phyloP scores from a whole-genome alignment of 2,888 invertebrate species.

The Ligdia adustata region DNA sequence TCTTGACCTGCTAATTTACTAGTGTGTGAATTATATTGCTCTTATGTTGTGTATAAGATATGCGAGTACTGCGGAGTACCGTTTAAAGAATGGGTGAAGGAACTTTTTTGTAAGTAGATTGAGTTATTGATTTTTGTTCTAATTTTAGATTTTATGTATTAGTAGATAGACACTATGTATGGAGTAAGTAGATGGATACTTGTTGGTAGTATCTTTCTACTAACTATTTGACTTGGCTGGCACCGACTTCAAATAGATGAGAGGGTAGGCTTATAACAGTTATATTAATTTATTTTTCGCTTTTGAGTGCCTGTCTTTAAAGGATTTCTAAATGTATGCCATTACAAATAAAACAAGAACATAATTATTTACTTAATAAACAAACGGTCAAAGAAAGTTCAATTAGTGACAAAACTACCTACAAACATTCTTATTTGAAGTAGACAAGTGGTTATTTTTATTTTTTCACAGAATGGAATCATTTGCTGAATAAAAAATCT shows the following conservation, averaged over 20 bases:
- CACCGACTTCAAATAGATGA: too few species aligned
- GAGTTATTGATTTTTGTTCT: not conserved
- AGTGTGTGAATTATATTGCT: conserved; percentile 20
- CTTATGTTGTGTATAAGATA: not conserved
- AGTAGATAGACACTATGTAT: not conserved
- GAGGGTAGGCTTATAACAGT: too few species aligned
- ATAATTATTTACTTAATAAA: not conserved
- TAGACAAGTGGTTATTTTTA: too few species aligned
- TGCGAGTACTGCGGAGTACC: too few species aligned
- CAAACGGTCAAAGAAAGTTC: not conserved
- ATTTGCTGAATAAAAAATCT: conserved; percentile 1
- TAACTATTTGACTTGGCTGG: not conserved
- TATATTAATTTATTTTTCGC: too few species aligned
- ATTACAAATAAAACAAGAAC: too few species aligned
- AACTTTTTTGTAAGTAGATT: not conserved
- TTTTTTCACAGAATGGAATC: not conserved
- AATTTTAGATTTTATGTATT: too few species aligned
- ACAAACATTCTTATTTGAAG: not conserved
- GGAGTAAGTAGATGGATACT: not conserved
- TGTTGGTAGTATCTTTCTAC: not conserved
- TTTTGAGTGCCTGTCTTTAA: too few species aligned
- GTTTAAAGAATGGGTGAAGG: not conserved
- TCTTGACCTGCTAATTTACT: conserved; percentile 20
- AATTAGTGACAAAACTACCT: not conserved
- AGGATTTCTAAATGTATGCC: too few species aligned